Evolutionary conservation across 2,113 vertebrate species (phyloP), one percentile per base, ranked within the genome.

Genomic region (Osmerus mordax): DNA sequence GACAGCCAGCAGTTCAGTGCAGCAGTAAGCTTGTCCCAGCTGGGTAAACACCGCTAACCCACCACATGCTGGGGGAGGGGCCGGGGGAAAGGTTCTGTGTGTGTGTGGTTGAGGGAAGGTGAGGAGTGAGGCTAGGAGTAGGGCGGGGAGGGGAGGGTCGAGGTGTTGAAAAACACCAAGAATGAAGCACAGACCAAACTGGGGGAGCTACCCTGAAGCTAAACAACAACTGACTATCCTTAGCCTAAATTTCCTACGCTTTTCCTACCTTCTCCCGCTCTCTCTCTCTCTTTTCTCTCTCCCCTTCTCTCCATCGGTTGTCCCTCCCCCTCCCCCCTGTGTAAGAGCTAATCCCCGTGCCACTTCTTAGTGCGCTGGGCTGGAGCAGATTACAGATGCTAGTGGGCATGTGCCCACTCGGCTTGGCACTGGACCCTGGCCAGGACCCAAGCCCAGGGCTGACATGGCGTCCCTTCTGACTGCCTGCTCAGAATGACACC

Each of bases 321-420:
- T 53, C 56, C 71, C 70, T 67, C 58, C 62, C 60, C 73, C 53
- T 61, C 11, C 61, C 55, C 66, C 61, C 28, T 21, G 74, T 15
- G 65, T 65, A 53, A 74, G 76, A 21, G 85, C 84, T 74, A 81
- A 89, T 84, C 85, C 71, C 80, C 74, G 69, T 84, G 82, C 88
- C 86, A 87, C 71, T 97, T 93, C 87, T 94, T 88, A 0, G 94
- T 95, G 88, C 94, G 92, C 93, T 97, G 97, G 87, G 93, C 95
- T 87, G 93, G 93, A 90, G 83, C 82, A 90, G 90, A 92, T 91
- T 91, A 91, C 88, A 92, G 91, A 87, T 89, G 90, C 89, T 86
- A 74, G 80, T 83, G 81, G 86, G 81, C 84, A 72, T 75, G 29
- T 87, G 90, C 88, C 86, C 81, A 81, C 75, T 83, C 87, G 81